Evolutionary conservation across 2,113 vertebrate genomes (phyloP), one percentile per base, ranked within the genome.

Genomic region (Pandion haliaetus): DNA sequence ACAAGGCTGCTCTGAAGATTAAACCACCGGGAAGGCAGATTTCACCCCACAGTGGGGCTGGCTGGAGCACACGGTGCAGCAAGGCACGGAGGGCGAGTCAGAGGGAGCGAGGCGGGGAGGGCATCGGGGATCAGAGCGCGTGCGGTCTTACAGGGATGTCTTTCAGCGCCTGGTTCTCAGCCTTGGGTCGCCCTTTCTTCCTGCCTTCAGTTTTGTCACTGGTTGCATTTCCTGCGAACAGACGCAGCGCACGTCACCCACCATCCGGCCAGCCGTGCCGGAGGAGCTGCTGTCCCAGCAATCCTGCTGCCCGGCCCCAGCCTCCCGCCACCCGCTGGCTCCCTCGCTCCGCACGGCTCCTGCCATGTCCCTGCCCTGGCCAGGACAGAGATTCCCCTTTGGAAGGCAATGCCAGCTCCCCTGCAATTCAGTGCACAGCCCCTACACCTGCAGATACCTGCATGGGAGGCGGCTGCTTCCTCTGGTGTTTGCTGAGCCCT

Each of bases 161-260:
- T 97, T 99, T 98, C 89, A 99, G 98, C 2, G 99, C 99, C 95
- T 99, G 99, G 97, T 98, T 98, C 94, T 99, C 99, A 2, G 98
- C 98, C 97, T 99, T 99, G 38, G 99, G 99, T 84, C 99, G 98
- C 94, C 99, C 99, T 98, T 99, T 99, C 97, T 99, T 99, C 98
- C 98, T 99, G 82, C 98, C 98, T 97, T 99, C 99, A 0, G 98
- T 98, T 97, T 98, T 98, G 93, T 99, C 99, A 67, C 98, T 98
- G 97, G 98, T 98, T 90, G 98, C 95, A 88, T 98, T 97, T 98
- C 98, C 99, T 98, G 98, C 81, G 94, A 87, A 94, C 59, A 96
- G 79, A 97, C 3, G 15, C 26, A 87, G 69, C 2, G 10, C 34
- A 21, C 0, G 6, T 90, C 81, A 65, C 36, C 57, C 13, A 4